Conservation (phyloP, 2,888 invertebrate genomes). For the Xestia ashworthii region DNA sequence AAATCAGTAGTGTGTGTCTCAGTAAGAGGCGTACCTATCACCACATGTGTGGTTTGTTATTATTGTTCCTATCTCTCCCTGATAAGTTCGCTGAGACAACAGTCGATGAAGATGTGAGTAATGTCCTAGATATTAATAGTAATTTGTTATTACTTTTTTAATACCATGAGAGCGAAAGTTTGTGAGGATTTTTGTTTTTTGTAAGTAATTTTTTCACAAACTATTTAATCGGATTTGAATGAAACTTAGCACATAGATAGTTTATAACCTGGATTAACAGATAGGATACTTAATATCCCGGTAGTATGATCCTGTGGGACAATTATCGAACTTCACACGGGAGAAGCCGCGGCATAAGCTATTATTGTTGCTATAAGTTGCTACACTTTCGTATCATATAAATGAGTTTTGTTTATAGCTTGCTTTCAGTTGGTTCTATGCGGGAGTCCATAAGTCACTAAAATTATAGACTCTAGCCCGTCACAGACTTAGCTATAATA, state of each 20-base stretch:
- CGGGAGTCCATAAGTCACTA: neutral
- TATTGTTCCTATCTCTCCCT: constrained; percentile 19
- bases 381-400: neutral
- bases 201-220: too few relatives aligned
- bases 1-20: neutral
- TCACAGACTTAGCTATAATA: too few relatives aligned
- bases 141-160: too few relatives aligned
- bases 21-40: constrained; percentile 3
- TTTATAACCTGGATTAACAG: too few relatives aligned
- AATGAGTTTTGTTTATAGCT: neutral
- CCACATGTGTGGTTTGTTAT: neutral
- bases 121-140: neutral
- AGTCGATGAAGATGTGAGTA: constrained; percentile 33
- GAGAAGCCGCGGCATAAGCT: too few relatives aligned
- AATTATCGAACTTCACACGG: too few relatives aligned
- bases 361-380: neutral
- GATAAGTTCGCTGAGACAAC: constrained; percentile 3
- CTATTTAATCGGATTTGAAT: too few relatives aligned
- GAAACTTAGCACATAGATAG: too few relatives aligned
- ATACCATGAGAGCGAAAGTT: too few relatives aligned
- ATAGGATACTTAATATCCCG: too few relatives aligned
- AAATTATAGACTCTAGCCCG: neutral
- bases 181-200: too few relatives aligned
- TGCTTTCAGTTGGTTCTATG: neutral
- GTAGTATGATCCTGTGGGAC: too few relatives aligned